Percentiles rank a stretch among this genome's conserved stretches.
phyloP scores from a whole-genome alignment of 2,797 vertebrate genomes.

The Pipistrellus nathusii region DNA sequence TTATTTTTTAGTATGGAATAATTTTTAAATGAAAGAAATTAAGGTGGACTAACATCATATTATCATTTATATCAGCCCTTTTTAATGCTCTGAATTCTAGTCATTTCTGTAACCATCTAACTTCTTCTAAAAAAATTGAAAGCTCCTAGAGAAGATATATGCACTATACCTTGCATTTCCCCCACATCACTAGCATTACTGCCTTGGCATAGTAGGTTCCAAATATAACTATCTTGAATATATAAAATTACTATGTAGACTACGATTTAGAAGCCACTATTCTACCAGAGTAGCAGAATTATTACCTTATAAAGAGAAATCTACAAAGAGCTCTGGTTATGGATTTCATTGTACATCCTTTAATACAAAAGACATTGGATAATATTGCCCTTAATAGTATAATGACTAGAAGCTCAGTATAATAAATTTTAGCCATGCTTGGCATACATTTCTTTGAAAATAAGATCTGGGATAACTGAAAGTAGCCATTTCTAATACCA shows the following conservation, averaged over 20 bases:
- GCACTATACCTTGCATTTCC: neutral
- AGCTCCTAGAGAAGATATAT: neutral
- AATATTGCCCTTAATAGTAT: conserved; percentile 3
- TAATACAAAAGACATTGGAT: neutral
- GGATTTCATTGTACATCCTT: neutral
- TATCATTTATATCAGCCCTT: neutral
- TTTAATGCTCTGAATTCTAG: neutral
- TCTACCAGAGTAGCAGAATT: neutral
- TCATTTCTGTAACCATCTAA: neutral
- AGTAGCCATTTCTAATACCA: neutral
- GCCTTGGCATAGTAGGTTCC: neutral
- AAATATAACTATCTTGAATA: neutral
- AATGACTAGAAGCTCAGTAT: conserved; percentile 23
- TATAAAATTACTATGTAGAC: neutral
- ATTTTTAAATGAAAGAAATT: conserved; percentile 48
- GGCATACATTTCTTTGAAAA: neutral
- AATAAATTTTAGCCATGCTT: neutral
- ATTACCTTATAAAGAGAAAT: neutral
- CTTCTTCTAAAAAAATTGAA: neutral
- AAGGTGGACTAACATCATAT: neutral
- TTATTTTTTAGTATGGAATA: neutral
- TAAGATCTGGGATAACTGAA: neutral
- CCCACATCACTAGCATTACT: neutral
- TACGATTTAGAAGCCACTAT: neutral
- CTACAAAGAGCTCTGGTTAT: neutral